A percentile compares a stretch with the other conserved stretches of the same genome.
Evolutionary conservation across 1,140 invertebrate genomes (phyloP).

Genomic region (Trinorchestia longiramus): DNA sequence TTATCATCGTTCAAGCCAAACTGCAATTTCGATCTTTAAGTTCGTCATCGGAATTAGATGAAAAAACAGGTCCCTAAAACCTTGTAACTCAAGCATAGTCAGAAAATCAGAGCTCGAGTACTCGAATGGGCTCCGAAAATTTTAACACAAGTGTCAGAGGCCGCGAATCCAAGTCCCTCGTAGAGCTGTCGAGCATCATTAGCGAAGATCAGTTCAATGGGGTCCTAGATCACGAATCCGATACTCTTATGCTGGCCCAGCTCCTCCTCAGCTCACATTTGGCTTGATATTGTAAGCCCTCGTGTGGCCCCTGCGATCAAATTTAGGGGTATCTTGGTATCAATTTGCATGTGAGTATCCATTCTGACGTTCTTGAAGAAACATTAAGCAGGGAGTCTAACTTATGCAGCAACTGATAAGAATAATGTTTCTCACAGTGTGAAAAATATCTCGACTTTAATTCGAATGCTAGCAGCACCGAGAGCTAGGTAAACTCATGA

Average conservation of each 20-base stretch:
- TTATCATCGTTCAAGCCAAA: background rate
- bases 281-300: background rate
- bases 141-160: background rate
- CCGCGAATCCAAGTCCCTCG: background rate
- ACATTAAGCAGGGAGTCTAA: background rate
- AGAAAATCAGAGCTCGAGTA: background rate
- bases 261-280: background rate
- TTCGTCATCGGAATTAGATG: background rate
- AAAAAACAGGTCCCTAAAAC: background rate
- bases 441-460: background rate
- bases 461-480: background rate
- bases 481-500: background rate
- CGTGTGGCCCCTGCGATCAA: background rate
- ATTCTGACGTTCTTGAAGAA: background rate
- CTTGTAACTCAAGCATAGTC: background rate
- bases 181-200: background rate
- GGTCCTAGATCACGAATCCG: background rate
- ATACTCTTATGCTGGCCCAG: background rate
- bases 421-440: background rate
- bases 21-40: background rate
- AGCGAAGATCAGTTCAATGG: background rate
- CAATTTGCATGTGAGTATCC: background rate
- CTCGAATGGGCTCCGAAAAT: background rate
- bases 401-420: background rate
- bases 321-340: background rate